Base-by-base conservation (phyloP, 2,113 vertebrate genomes). In the Oryzias melastigma region DNA sequence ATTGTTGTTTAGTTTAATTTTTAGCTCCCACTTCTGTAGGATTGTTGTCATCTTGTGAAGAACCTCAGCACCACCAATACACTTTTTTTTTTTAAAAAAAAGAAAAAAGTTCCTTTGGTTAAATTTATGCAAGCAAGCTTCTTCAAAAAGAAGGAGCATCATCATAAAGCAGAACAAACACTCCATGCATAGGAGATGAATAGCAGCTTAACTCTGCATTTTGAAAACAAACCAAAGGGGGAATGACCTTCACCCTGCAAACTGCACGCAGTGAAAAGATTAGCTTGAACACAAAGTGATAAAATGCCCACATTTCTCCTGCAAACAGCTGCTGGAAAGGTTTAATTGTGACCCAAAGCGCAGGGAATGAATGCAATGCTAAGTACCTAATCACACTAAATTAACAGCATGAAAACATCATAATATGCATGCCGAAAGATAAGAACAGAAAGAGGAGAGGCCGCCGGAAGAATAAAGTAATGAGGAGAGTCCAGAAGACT, bases 181-280 rank as follows among this genome's bases (percentile, higher is more conserved):
- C 22, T 24, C 60, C 14, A 57, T 62, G 35, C 65, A 60, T 68
- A 43, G 62, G 27, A 58, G 65, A 75, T 72, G 16, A 72, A 57
- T 50, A 4, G 2, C 51, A 52, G 54, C 42, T 62, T 62, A 15
- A 27, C 46, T 50, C 17, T 20, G 45, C 40, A 50, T 60, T 72
- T 75, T 58, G 35, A 2, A 65, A 65, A 59, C 12, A 15, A 51
- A 51, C 58, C 43, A 22, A 49, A 49, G 58, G 44, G 35, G 55
- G 63, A 29, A 24, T 68, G 49, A 73, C 67, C 61, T 49, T 19
- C 60, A 47, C 63, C 22, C 48, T 58, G 7, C 53, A 53, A 71
- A 65, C 24, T 19, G 12, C 25, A 47, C 19, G 60, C 47, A 65
- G 15, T 27, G 48, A 58, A 19, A 53, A 35, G 25, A 20, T 62